Evolutionary conservation across 2,888 invertebrate species (phyloP).

Genomic region (Teleiodes luculella): DNA sequence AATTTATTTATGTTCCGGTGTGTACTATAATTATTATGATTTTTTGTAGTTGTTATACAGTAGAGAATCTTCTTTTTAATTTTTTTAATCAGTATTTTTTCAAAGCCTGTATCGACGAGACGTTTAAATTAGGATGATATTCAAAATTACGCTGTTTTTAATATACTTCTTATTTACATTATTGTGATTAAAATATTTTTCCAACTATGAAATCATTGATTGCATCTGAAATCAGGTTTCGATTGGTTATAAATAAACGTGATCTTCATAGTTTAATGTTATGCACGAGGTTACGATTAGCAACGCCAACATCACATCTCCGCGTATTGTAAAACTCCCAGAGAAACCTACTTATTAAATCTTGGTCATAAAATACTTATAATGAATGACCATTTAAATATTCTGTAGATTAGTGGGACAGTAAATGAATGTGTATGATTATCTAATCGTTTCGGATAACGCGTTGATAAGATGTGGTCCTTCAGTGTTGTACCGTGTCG

Average conservation of each 20-base stretch:
- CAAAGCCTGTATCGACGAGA: too few relatives aligned
- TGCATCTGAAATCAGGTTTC: neutral
- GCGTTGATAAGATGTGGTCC: slow-evolving; percentile 44
- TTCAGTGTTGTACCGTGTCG: slow-evolving; percentile 36
- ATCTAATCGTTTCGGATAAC: slow-evolving; percentile 66
- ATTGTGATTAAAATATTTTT: neutral
- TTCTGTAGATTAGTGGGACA: slow-evolving; percentile 59
- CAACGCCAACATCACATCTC: neutral
- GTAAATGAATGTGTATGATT: slow-evolving; percentile 56
- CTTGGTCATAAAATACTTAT: too few relatives aligned
- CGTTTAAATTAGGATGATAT: too few relatives aligned
- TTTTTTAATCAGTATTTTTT: too few relatives aligned
- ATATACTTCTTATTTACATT: too few relatives aligned
- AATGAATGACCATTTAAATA: slow-evolving; percentile 36
- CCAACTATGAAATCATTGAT: neutral
- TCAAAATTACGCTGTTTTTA: too few relatives aligned
- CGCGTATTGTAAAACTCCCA: neutral
- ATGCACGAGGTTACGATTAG: neutral
- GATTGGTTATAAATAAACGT: neutral
- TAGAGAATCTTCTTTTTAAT: too few relatives aligned
- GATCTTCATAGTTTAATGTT: neutral
- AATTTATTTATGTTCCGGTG: too few relatives aligned
- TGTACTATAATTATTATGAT: too few relatives aligned
- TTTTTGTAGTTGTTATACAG: too few relatives aligned
- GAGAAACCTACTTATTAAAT: neutral